A percentile compares a stretch with the other conserved stretches of the same genome.
These are phyloP conservation scores for Stomatorhinus ivindoensis DNA, from an alignment of 2,113 vertebrate genomes.

Conservation along the genomic window DNA sequence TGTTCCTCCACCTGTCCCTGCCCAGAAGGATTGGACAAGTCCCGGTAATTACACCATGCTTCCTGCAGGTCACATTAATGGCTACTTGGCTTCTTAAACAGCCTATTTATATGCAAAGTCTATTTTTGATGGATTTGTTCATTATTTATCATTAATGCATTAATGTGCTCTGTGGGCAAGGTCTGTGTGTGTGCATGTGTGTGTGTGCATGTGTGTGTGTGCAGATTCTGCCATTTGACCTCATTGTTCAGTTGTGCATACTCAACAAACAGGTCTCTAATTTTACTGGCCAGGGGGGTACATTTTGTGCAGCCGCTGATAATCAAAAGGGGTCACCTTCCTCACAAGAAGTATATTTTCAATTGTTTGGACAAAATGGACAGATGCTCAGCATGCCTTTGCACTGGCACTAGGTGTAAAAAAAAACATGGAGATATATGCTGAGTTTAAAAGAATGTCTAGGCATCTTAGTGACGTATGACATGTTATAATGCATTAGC, in stretches of 20 bases:
- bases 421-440: not conserved
- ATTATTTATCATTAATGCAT: constrained; percentile 70
- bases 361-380: not conserved
- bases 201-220: not conserved
- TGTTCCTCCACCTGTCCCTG: constrained; percentile 39
- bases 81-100: constrained; percentile 57
- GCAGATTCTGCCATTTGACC: constrained; percentile 37
- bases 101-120: constrained; percentile 75
- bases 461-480: not conserved
- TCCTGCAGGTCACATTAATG: constrained; percentile 62
- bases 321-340: not conserved
- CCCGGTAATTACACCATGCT: constrained; percentile 55
- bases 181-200: constrained; percentile 12
- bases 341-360: not conserved
- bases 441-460: not conserved
- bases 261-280: not conserved
- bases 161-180: constrained; percentile 50
- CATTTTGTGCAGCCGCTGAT: not conserved
- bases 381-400: not conserved
- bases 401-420: not conserved
- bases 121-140: constrained; percentile 64
- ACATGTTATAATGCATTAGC: not conserved
- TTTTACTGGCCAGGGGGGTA: not conserved
- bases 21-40: constrained; percentile 29
- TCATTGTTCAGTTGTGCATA: constrained; percentile 14